Conservation (phyloP, 2,888 invertebrate species). For the Mylabris sibirica region DNA sequence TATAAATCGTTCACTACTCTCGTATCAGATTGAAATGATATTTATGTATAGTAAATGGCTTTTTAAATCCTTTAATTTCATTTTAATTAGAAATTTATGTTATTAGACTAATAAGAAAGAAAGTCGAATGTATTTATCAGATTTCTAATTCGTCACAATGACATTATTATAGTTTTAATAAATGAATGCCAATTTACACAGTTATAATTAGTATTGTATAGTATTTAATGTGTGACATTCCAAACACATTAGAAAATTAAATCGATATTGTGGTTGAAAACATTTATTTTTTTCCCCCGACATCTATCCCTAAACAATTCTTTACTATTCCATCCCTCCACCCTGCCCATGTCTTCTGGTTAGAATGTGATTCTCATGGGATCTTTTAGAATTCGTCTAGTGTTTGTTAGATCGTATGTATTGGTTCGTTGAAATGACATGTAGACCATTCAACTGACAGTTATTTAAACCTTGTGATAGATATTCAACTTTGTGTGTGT, state of each 20-base stretch:
- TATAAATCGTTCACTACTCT: not conserved
- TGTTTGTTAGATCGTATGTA: conserved; percentile 30
- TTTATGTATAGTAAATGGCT: conserved; percentile 19
- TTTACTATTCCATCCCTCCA: not conserved
- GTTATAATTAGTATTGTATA: not conserved
- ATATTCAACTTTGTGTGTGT: conserved; percentile 44
- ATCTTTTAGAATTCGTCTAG: conserved; percentile 41
- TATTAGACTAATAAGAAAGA: not conserved
- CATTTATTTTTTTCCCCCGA: too few species aligned
- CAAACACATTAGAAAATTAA: not conserved
- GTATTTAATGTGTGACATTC: not conserved
- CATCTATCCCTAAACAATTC: too few species aligned
- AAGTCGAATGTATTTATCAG: not conserved
- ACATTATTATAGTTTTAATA: not conserved
- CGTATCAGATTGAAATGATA: not conserved
- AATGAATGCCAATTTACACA: not conserved
- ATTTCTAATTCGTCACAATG: conserved; percentile 7
- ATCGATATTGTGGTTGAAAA: not conserved
- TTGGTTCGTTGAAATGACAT: conserved; percentile 36
- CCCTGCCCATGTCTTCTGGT: not conserved
- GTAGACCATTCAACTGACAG: conserved; percentile 46
- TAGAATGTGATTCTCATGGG: conserved; percentile 34
- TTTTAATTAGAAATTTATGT: conserved; percentile 18
- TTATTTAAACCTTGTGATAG: conserved; percentile 52
- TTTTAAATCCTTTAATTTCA: conserved; percentile 27